Evolutionary conservation across 1,140 invertebrate species (phyloP).

Genomic region (Dysdera silvatica): DNA sequence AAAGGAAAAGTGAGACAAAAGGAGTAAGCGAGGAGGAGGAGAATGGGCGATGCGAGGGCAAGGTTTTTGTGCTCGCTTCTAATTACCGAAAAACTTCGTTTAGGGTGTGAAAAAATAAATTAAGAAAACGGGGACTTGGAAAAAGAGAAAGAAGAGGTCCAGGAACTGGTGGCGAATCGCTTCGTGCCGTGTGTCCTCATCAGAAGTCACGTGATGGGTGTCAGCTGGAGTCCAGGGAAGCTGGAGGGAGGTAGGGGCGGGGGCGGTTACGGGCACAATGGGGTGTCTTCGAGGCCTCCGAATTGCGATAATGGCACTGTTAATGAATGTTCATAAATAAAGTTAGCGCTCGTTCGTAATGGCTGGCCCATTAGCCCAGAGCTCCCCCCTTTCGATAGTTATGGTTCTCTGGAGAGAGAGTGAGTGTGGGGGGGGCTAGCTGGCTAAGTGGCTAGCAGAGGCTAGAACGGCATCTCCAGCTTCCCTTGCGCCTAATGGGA

Average conservation of each 20-base stretch:
- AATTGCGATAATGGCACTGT: constrained; percentile 30
- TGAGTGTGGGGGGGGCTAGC: no score
- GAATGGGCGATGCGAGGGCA: no score
- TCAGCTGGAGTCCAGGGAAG: constrained; percentile 11
- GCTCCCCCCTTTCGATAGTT: no score
- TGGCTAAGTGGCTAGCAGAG: constrained; percentile 15
- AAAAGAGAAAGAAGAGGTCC: constrained; percentile 7
- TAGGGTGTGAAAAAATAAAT: no score
- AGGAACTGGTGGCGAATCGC: constrained; percentile 19
- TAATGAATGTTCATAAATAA: constrained; percentile 31
- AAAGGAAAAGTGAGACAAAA: no score
- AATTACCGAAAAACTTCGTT: no score
- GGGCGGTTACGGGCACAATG: constrained; percentile 15
- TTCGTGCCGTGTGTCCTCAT: constrained; percentile 18
- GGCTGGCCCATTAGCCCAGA: constrained; percentile 22
- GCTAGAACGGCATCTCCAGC: constrained; percentile 18
- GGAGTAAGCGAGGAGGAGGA: no score
- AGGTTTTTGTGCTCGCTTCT: no score
- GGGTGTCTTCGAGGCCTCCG: constrained; percentile 17
- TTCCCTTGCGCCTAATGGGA: constrained; percentile 20
- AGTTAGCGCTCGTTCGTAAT: constrained; percentile 27
- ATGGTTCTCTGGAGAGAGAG: no score
- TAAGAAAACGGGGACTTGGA: no score
- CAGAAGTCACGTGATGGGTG: constrained; percentile 29
- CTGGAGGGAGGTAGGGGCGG: constrained; percentile 3